Evolutionary conservation across 2,888 invertebrate species (phyloP), one percentile per base, ranked within the genome.

Genomic region (Brassicogethes aeneus): DNA sequence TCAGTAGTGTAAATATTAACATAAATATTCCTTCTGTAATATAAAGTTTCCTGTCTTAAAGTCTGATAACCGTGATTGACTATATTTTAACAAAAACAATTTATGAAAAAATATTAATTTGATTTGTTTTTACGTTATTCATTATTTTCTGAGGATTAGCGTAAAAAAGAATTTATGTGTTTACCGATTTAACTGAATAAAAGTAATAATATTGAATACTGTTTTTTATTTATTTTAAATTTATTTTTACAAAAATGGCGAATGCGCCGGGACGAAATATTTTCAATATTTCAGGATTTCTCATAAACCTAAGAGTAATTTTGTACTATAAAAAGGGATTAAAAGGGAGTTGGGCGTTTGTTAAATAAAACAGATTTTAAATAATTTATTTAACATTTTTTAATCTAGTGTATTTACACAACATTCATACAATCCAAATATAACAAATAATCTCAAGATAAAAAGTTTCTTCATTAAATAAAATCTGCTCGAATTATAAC

Each of bases 361-460:
- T 23, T 23, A 10, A 5, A 23, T n/a, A n/a, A n/a, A 32, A 32
- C 12, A 5, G 12, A 15, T 51, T 54, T 58, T 53, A 52, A 56
- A 58, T 60, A 51, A 55, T 61, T 62, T 62, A 60, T 62, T 64
- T 60, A 64, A 63, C 62, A 62, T 64, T 61, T 56, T 51, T 60
- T 60, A 60, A 40, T 57, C 61, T 64, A 64, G 57, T 54, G 54
- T 65, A 64, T 65, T 50, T 65, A 65, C 65, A 65, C 56, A 57
- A 56, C 64, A 61, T 61, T 61, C 63, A 61, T 56, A 52, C 59
- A 45, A 23, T 23, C 10, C 23, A 17, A n/a, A 39, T 39, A 33
- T 46, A 46, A 48, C 42, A 23, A 23, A 23, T 10, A 23, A 10
- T n/a, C n/a, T n/a, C n/a, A n/a, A n/a, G n/a, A n/a, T n/a, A n/a